These are phyloP conservation scores for Stigmatopora argus DNA, from an alignment of 2,113 vertebrate species.

Conservation along the genomic window DNA sequence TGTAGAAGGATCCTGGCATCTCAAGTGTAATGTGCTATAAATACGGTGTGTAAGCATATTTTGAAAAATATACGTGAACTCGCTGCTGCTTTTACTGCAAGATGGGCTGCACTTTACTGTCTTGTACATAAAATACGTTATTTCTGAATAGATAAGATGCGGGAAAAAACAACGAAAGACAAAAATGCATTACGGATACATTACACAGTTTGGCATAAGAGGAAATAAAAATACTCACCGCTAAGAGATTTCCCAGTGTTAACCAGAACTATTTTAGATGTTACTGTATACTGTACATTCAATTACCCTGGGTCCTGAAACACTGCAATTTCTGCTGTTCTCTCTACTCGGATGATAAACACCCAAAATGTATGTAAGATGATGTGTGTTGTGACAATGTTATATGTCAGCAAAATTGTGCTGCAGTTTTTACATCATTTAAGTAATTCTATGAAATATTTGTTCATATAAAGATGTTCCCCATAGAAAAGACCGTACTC, in stretches of 20 bases:
- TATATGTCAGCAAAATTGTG: too few relatives aligned
- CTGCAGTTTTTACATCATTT: too few relatives aligned
- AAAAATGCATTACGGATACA: conserved; percentile 14
- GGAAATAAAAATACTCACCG: background rate
- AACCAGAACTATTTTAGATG: conserved; percentile 57
- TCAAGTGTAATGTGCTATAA: conserved; percentile 31
- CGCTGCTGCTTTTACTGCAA: conserved; percentile 32
- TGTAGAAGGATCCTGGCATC: conserved; percentile 55
- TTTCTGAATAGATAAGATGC: conserved; percentile 34
- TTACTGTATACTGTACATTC: conserved; percentile 67
- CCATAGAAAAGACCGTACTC: too few relatives aligned
- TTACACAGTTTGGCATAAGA: background rate
- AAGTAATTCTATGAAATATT: too few relatives aligned
- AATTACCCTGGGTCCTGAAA: background rate
- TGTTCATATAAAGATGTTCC: too few relatives aligned
- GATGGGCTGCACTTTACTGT: conserved; percentile 35
- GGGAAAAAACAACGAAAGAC: conserved; percentile 17
- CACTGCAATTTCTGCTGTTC: background rate
- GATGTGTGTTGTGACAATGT: too few relatives aligned
- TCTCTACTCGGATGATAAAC: too few relatives aligned
- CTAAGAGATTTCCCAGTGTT: conserved; percentile 5
- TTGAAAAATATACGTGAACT: conserved; percentile 35
- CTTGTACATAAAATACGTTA: conserved; percentile 47
- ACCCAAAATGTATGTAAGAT: too few relatives aligned
- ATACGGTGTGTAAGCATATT: conserved; percentile 38